These are phyloP conservation scores for Dynastes tityus DNA, from an alignment of 2,888 invertebrate genomes.

Conservation along the genomic window DNA sequence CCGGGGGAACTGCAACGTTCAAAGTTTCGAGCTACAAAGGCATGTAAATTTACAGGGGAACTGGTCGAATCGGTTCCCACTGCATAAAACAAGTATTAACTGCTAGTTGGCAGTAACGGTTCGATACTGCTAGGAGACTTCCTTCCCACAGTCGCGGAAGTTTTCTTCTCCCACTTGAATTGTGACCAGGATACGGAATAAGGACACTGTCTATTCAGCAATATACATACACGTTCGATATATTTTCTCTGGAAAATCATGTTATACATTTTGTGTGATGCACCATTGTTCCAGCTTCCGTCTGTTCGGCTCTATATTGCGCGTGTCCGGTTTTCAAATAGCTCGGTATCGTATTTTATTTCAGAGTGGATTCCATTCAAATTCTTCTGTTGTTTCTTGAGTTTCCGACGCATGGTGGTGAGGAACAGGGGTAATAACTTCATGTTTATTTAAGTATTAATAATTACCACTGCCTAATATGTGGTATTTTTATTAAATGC, in stretches of 20 bases:
- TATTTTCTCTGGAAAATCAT: constrained; percentile 1
- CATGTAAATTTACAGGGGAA: constrained; percentile 1
- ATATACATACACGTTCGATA: background rate
- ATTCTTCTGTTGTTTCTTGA: no score
- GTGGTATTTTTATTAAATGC: no score
- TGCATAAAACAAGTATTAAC: constrained; percentile 34
- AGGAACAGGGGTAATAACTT: no score
- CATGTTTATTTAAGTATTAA: no score
- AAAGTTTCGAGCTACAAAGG: constrained; percentile 24
- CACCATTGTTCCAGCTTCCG: no score
- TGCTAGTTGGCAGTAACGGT: constrained; percentile 10
- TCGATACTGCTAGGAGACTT: background rate
- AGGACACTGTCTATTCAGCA: background rate
- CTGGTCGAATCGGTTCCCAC: constrained; percentile 5
- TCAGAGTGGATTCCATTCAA: no score
- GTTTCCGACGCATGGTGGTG: no score
- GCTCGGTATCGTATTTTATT: no score
- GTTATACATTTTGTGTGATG: background rate
- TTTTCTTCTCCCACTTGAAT: constrained; percentile 10
- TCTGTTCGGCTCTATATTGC: background rate
- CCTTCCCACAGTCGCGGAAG: background rate
- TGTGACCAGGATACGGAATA: constrained; percentile 11
- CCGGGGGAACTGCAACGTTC: background rate
- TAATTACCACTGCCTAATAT: no score
- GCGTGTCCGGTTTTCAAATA: no score